Percentiles rank a stretch among this genome's conserved stretches.
phyloP scores from a whole-genome alignment of 2,888 invertebrate genomes.

The Neuroscelio doddi region DNA sequence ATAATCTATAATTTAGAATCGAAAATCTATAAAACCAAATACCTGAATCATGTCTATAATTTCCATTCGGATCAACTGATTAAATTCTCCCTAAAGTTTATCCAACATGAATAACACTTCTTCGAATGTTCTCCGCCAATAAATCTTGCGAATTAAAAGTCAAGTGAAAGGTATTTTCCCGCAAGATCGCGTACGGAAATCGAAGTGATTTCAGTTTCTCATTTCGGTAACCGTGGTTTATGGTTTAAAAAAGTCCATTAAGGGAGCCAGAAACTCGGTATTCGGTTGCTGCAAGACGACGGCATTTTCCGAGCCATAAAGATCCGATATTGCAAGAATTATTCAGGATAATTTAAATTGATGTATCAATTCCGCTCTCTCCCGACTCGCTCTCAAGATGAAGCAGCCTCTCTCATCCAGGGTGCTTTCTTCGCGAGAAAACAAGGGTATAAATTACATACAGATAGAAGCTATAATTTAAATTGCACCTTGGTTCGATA shows the following conservation, averaged over 20 bases:
- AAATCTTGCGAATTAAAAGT: background rate
- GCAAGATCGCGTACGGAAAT: slow-evolving; percentile 14
- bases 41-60: too few species aligned
- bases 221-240: slow-evolving; percentile 44
- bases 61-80: too few species aligned
- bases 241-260: slow-evolving; percentile 62
- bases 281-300: slow-evolving; percentile 57
- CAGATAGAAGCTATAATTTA: slow-evolving; percentile 68
- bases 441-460: slow-evolving; percentile 70
- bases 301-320: slow-evolving; percentile 69
- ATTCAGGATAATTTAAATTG: slow-evolving; percentile 71
- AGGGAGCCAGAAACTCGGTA: slow-evolving; percentile 54
- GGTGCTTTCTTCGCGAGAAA: slow-evolving; percentile 56
- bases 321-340: slow-evolving; percentile 69
- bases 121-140: background rate
- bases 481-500: slow-evolving; percentile 62
- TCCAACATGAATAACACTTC: too few species aligned
- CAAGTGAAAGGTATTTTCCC: too few species aligned
- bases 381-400: slow-evolving; percentile 41
- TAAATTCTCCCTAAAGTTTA: too few species aligned
- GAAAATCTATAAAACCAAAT: too few species aligned
- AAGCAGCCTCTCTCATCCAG: slow-evolving; percentile 41
- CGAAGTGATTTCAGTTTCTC: slow-evolving; percentile 40
- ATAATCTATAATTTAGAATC: too few species aligned
- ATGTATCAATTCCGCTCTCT: slow-evolving; percentile 59